A percentile compares a stretch with the other conserved stretches of the same genome.
These are phyloP conservation scores for Protobothrops mucrosquamatus DNA, from an alignment of 2,113 vertebrate genomes.

Conservation along the genomic window DNA sequence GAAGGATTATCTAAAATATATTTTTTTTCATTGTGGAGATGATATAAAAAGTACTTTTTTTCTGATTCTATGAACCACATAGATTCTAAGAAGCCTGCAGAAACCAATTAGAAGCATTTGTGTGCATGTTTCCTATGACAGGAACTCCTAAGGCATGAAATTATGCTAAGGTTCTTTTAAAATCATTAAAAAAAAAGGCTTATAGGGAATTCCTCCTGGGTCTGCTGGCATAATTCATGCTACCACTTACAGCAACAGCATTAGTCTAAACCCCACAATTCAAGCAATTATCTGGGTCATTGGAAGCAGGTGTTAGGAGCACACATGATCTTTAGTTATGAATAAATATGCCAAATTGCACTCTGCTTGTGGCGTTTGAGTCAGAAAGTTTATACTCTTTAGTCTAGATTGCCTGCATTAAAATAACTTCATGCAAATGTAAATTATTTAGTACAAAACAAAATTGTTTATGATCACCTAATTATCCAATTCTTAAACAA, in stretches of 20 bases:
- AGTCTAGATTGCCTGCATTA: neutral
- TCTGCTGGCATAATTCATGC: neutral
- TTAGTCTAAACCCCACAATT: neutral
- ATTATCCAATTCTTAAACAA: neutral
- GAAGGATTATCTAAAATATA: neutral
- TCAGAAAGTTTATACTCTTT: neutral
- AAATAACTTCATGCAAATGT: neutral
- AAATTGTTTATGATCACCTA: neutral
- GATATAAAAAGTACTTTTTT: neutral
- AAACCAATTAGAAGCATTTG: neutral
- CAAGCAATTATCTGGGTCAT: neutral
- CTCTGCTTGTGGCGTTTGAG: neutral
- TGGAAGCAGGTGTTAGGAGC: neutral
- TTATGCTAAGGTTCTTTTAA: neutral
- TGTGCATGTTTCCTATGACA: neutral
- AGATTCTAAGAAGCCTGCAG: neutral
- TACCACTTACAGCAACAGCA: neutral
- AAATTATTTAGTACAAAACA: neutral
- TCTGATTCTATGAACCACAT: neutral
- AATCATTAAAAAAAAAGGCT: constrained; percentile 17
- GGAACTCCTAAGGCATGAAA: constrained; percentile 17
- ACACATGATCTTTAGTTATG: neutral
- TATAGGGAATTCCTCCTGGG: neutral
- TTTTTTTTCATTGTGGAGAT: neutral
- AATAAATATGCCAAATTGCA: neutral